These are phyloP conservation scores for Porites lobata DNA, from an alignment of 92 coral and sea anemone genomes.

Conservation along the genomic window DNA sequence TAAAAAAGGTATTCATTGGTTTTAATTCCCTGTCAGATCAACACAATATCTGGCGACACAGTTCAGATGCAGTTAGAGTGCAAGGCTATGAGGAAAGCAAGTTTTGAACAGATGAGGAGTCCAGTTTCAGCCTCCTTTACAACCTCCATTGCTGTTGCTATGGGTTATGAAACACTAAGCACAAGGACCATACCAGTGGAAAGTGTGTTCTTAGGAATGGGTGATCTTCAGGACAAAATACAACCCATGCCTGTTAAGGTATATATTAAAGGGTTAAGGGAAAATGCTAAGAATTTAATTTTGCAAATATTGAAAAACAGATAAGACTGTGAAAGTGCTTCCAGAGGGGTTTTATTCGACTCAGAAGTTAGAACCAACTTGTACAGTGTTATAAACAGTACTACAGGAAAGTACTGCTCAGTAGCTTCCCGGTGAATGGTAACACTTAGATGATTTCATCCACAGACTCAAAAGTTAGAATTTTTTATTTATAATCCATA, in stretches of 20 bases:
- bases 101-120: slow-evolving; percentile 57
- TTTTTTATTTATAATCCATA: no score
- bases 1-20: no score
- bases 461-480: no score
- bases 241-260: slow-evolving; percentile 85
- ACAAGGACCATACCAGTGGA: slow-evolving; percentile 84
- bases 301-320: no score
- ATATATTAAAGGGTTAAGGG: not conserved
- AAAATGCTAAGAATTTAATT: no score
- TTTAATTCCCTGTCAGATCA: slow-evolving; percentile 62
- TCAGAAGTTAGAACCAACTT: no score
- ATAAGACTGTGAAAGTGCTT: no score
- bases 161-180: slow-evolving; percentile 93
- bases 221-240: slow-evolving; percentile 84
- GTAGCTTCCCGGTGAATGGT: no score
- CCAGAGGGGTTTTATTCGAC: no score
- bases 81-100: slow-evolving; percentile 77
- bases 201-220: slow-evolving; percentile 76
- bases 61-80: slow-evolving; percentile 93
- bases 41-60: slow-evolving; percentile 85
- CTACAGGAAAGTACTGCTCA: no score
- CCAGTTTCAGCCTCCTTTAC: slow-evolving; percentile 27
- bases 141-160: slow-evolving; percentile 69
- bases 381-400: no score
- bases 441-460: no score